Evolutionary conservation across 2,113 vertebrate species (phyloP).

Genomic region (Larimichthys crocea): DNA sequence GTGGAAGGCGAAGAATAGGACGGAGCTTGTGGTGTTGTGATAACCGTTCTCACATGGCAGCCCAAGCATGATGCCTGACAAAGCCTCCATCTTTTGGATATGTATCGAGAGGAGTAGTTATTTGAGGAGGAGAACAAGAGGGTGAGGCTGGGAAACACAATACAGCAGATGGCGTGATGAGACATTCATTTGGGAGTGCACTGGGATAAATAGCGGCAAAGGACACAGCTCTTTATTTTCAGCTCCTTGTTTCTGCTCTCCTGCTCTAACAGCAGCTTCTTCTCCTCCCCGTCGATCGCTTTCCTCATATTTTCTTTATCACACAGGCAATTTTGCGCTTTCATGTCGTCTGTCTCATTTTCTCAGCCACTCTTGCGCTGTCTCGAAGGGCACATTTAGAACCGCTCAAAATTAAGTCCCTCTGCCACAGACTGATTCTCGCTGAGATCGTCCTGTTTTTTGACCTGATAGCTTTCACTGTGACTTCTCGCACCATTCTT

Average conservation of each 20-base stretch:
- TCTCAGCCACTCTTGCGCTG: slow-evolving; percentile 6
- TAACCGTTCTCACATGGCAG: slow-evolving; percentile 30
- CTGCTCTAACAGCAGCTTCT: slow-evolving; percentile 25
- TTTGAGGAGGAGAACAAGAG: slow-evolving; percentile 43
- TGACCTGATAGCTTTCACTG: slow-evolving; percentile 47
- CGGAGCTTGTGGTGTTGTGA: not conserved
- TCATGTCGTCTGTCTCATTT: slow-evolving; percentile 53
- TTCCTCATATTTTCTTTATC: slow-evolving; percentile 46
- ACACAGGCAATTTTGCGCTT: slow-evolving; percentile 38
- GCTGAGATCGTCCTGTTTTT: slow-evolving; percentile 40
- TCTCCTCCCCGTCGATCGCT: not conserved
- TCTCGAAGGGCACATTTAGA: slow-evolving; percentile 50
- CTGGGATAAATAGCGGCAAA: slow-evolving; percentile 44
- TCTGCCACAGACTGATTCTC: slow-evolving; percentile 42
- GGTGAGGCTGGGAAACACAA: slow-evolving; percentile 27
- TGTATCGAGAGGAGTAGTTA: not conserved
- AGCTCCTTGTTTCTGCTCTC: slow-evolving; percentile 35
- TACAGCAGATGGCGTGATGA: slow-evolving; percentile 53
- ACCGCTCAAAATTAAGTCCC: slow-evolving; percentile 51
- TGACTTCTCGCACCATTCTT: slow-evolving; percentile 12
- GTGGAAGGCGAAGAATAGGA: not conserved
- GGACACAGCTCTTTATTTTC: slow-evolving; percentile 40
- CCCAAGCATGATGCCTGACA: slow-evolving; percentile 38
- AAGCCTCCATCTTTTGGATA: slow-evolving; percentile 12
- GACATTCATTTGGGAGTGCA: slow-evolving; percentile 33